Base-by-base conservation (phyloP, 1,140 invertebrate species). In the Stegodyphus dumicola region DNA sequence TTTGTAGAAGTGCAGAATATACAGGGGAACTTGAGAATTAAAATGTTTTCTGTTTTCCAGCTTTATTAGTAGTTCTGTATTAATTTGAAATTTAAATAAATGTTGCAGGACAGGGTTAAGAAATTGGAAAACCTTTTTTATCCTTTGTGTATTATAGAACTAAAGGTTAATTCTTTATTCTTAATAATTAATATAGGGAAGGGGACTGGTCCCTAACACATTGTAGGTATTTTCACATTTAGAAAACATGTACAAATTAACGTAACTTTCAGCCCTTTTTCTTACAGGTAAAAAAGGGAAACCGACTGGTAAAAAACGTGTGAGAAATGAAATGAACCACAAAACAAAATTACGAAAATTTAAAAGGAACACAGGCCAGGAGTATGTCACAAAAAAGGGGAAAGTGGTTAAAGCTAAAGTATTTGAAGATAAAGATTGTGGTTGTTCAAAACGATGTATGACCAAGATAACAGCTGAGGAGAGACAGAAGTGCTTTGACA, bases 291-390 rank as follows among this genome's bases (percentile, higher is more conserved):
- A 85, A 69, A 85, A 85, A 77, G 73, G 17, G 53, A 85, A 85
- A 85, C 6, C 81, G 48, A 10, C 64, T 60, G 81, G 81, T 85
- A 85, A 85, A 76, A 85, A 85, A 85, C 81, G 81, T 67, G 81
- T 85, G 74, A 85, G 81, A 64, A 85, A 85, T 77, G 81, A 85
- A 85, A 85, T 85, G 81, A 85, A 85, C 74, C 81, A 85, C 74
- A 85, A 85, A 85, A 85, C 81, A 49, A 85, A 85, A 85, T 70
- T 85, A 69, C 76, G 81, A 48, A 85, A 85, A 33, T 75, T 76
- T 77, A 64, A 73, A 64, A 76, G 81, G 52, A 85, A 85, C 56
- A 85, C 81, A 85, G 81, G 81, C 53, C 81, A 85, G 73, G 81
- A 85, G 52, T 85, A 85, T 85, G 15, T 77, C 53, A 85, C 81